Evolutionary conservation across 1,140 invertebrate genomes (phyloP), one percentile per base, ranked within the genome.

Genomic region (Fopius arisanus): DNA sequence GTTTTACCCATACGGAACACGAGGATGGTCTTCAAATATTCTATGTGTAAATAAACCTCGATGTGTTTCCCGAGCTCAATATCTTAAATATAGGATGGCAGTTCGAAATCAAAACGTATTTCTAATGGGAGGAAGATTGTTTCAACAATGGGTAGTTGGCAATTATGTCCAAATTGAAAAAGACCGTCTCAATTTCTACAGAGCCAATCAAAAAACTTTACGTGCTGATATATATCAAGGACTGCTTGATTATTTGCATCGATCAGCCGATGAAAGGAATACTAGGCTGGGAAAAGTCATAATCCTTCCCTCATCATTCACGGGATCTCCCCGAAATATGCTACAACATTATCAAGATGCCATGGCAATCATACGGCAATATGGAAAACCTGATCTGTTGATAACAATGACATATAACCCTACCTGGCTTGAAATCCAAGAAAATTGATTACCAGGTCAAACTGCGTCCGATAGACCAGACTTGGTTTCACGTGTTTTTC

Each of bases 1-100:
- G 7, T 54, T 70, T 51, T 70, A 70, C 54, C 68, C 68, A 0
- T 26, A 48, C 51, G 68, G 68, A 23, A 70, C 68, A 23, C 3
- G 31, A 54, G 68, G 41, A 9, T 70, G 68, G 68, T 21, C 48
- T 26, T 3, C 21, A 9, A 29, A 65, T 65, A 29, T 65, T 29
- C 9, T 3, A 23, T 9, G n/a, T 29, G 7, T 54, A 16, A 59
- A 54, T 54, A 54, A 14, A 29, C 7, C 0, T 28, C 6, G 54
- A 31, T 2, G 68, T 14, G 21, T 51, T 26, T 14, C 67, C 10
- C n/a, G 37, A 23, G 21, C 23, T n/a, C 43, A 12, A 43, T 70
- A 59, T 31, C 4, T 31, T n/a, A 70, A 70, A 28, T 70, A 54
- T 70, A 41, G 48, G 29, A 28, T 29, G 26, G 62, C 62, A 14